Base-by-base conservation (phyloP, 1,140 invertebrate genomes). In the Cotesia typhae region DNA sequence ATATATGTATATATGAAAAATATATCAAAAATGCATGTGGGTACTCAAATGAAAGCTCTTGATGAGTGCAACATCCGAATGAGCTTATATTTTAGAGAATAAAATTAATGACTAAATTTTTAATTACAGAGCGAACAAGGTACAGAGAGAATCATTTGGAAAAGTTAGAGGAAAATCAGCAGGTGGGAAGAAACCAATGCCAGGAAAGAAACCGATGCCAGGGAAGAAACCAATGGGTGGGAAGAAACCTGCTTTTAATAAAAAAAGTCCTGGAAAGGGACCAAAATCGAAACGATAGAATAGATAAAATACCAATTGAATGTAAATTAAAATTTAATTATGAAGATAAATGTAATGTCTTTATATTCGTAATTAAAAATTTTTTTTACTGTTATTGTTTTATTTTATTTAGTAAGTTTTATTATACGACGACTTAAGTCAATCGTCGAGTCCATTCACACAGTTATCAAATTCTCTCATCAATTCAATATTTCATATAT, bases 381-480 rank as follows among this genome's bases (percentile, higher is more conserved):
- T 60, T 60, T 60, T 20, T 20, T 60, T 78, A 71, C 79, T 80
- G 72, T 77, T 80, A 70, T 52, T 71, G 10, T 36, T 37, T 66
- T 10, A 38, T 59, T 59, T 38, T 75, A 79, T 82, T 78, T 83
- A 47, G 10, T 47, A 81, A 80, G 73, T 76, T 77, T 80, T 80
- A 80, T 81, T 77, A 78, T 82, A 85, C 78, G 74, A 28, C 80
- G 82, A 75, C 57, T 80, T 74, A 78, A 78, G 63, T 59, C 83
- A 83, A 80, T 82, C 73, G 38, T 74, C 72, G 65, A 64, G 41
- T 52, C 47, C 64, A 75, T 72, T 63, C 63, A 75, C 67, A 75
- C 75, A 75, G 20, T 28, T 28, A 4, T 51, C 38, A 74, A 71
- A 75, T 76, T 78, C 76, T 78, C 69, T 78, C 76, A 69, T 70